Evolutionary conservation across 30 jellyfish, hydroid and myxozoan genomes (phyloP), one percentile per base, ranked within the genome.

Genomic region (Clytia hemisphaerica): DNA sequence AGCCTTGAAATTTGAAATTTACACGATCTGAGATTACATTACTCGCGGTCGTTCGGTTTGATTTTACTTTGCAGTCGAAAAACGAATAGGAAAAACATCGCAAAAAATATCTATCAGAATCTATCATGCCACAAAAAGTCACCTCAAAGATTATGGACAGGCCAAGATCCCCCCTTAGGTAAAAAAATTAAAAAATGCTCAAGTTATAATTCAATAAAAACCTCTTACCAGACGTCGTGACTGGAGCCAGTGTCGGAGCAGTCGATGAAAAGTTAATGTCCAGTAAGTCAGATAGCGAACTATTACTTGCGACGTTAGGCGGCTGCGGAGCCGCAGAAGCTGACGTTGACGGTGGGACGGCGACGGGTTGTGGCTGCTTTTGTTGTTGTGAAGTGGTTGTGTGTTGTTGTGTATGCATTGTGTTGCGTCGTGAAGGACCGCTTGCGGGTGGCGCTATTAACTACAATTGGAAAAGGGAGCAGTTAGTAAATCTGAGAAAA

Each of bases 261-360:
- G 25, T 57, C 16, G 70, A 30, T 10, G 81, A 69, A 36, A 84
- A 51, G 76, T 76, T 76, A 4, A 84, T 64, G 49, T 76, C 95
- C 85, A 84, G 76, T 49, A 84, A 49, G 48, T 84, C 95, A 4
- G 80, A 42, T 28, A 84, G 44, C 16, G 95, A 84, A 73, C 95
- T 84, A 29, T 73, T 37, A 33, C 70, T 57, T 37, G 7, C 30
- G 0, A 21, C 33, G 70, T 44, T 21, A 21, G 44, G 70, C 42
- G 30, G 6, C 19, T 44, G 25, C n/a, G n/a, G n/a, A 4, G 38
- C 36, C 26, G 70, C 16, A 21, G 70, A 57, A 12, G 60, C 60
- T 2, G 60, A 46, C 10, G 60, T 9, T 46, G 38, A 25, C 42
- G 70, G 7, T 44, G 70, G 16, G 70, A 30, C 30, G 70, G 33